Evolutionary conservation across 2,113 vertebrate species (phyloP).

Genomic region (Callipepla squamata): DNA sequence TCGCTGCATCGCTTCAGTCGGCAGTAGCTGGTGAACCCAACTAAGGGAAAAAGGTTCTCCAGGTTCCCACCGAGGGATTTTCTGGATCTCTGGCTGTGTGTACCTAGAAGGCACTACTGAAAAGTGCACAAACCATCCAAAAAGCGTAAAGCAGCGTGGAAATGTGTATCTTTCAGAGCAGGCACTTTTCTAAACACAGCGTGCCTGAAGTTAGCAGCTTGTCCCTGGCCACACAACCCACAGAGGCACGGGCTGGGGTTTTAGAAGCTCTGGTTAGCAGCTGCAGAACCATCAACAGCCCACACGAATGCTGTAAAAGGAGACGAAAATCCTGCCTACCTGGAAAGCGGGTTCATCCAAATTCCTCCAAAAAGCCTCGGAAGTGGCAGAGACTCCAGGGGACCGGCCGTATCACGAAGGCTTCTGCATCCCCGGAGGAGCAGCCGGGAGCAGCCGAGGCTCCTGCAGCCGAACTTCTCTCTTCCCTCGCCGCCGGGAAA

Average conservation of each 20-base stretch:
- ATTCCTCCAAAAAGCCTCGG: not conserved
- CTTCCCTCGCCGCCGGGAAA: not conserved
- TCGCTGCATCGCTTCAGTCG: not conserved
- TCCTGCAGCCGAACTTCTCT: not conserved
- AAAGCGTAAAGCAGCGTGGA: not conserved
- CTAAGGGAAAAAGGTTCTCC: not conserved
- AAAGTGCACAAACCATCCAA: fast-evolving
- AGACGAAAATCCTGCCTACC: slow-evolving; percentile 40
- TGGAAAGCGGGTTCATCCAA: slow-evolving; percentile 38
- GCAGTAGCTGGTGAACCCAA: not conserved
- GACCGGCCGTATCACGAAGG: not conserved
- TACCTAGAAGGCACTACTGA: too few species aligned
- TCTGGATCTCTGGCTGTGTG: not conserved
- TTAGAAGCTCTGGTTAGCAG: not conserved
- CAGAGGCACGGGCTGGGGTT: not conserved
- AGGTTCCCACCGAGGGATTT: not conserved
- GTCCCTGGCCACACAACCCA: not conserved
- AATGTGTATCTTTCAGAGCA: fast-evolving
- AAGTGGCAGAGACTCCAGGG: fast-evolving
- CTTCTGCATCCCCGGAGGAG: slow-evolving; percentile 17
- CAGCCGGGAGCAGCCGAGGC: not conserved
- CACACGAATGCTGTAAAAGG: fast-evolving
- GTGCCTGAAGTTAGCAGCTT: not conserved
- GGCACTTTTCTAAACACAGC: fast-evolving
- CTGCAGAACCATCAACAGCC: fast-evolving